Evolutionary conservation across 2,797 vertebrate genomes (phyloP).

Genomic region (Clarias platycephalus): DNA sequence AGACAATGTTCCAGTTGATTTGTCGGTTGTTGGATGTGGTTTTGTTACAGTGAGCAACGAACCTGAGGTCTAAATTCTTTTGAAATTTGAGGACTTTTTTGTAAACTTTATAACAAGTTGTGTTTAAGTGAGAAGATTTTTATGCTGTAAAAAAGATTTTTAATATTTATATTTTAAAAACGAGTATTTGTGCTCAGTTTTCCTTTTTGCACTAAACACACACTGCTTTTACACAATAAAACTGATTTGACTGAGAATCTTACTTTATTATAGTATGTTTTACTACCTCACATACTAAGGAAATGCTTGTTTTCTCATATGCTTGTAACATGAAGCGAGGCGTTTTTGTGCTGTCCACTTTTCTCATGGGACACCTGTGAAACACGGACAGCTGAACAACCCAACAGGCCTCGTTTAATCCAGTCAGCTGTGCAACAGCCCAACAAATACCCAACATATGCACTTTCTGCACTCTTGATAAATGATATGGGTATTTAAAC

Average conservation of each 20-base stretch:
- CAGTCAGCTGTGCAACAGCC: conserved; percentile 63
- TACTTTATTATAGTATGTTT: not conserved
- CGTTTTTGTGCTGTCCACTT: conserved; percentile 38
- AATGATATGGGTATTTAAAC: conserved; percentile 25
- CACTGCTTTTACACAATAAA: conserved; percentile 47
- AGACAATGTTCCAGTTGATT: conserved; percentile 55
- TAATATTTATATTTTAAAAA: conserved; percentile 77
- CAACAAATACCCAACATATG: conserved; percentile 41
- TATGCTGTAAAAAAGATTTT: conserved; percentile 79
- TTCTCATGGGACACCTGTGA: conserved; percentile 68
- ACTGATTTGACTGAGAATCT: not conserved
- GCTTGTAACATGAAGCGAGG: conserved; percentile 14
- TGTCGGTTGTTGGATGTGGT: conserved; percentile 62
- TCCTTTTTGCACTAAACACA: conserved; percentile 58
- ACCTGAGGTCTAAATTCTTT: conserved; percentile 60
- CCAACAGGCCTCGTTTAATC: conserved; percentile 62
- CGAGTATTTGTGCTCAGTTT: conserved; percentile 58
- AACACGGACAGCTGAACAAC: conserved; percentile 71
- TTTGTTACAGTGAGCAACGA: conserved; percentile 71
- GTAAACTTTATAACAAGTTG: conserved; percentile 74
- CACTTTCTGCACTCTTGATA: conserved; percentile 27
- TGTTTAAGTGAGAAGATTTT: conserved; percentile 75
- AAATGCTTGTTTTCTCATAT: not conserved
- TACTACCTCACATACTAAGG: not conserved
- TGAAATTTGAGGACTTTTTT: conserved; percentile 55